phyloP scores from a whole-genome alignment of 2,113 vertebrate genomes.

The Bothrops jararaca region DNA sequence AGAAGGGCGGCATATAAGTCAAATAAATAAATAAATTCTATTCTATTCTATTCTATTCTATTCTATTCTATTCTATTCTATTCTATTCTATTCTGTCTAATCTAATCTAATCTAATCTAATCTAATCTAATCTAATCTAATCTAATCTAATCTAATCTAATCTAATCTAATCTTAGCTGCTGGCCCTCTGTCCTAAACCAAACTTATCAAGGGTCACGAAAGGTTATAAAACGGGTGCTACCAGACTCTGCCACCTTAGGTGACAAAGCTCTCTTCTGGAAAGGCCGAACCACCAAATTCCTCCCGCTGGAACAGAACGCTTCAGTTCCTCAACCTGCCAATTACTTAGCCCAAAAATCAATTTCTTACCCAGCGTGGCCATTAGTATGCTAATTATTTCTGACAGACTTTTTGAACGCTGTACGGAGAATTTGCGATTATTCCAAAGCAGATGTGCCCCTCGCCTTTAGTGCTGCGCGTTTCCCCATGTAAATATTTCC shows the following conservation, averaged over 20 bases:
- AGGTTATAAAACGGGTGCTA: not conserved
- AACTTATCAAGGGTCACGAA: not conserved
- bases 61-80: too few species aligned
- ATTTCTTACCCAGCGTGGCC: constrained; percentile 40
- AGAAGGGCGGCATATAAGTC: too few species aligned
- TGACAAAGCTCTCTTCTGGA: not conserved
- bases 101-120: too few species aligned
- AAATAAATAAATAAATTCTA: too few species aligned
- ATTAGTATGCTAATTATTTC: constrained; percentile 57
- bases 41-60: too few species aligned
- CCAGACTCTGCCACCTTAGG: not conserved
- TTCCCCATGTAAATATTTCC: constrained; percentile 55
- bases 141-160: too few species aligned
- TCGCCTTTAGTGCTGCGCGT: constrained; percentile 37
- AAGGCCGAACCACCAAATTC: not conserved
- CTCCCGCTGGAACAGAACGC: not conserved
- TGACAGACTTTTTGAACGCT: constrained; percentile 41
- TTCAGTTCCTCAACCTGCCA: not conserved
- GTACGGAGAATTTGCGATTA: constrained; percentile 44
- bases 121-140: too few species aligned
- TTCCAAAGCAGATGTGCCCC: constrained; percentile 54
- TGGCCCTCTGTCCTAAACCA: not conserved
- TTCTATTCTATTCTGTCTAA: too few species aligned
- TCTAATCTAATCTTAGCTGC: not conserved
- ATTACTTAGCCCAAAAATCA: constrained; percentile 40